A percentile compares a stretch with the other conserved stretches of the same genome.
Evolutionary conservation across 2,113 vertebrate genomes (phyloP).

Genomic region (Chelonoidis abingdonii): DNA sequence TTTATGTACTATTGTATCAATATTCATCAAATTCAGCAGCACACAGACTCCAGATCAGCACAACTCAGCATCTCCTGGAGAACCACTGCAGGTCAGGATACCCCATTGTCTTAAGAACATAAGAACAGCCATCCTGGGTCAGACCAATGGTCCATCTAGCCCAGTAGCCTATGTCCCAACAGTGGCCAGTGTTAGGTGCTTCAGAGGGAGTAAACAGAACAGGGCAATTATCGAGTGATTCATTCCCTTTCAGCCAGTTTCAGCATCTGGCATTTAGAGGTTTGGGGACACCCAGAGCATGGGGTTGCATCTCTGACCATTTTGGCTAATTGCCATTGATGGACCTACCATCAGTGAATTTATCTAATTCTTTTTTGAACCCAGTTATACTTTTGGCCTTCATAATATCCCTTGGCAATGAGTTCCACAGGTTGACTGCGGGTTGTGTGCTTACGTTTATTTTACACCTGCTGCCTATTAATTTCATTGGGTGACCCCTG

Average conservation of each 20-base stretch:
- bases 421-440: no score
- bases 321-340: no score
- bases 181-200: neutral
- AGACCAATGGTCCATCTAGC: neutral
- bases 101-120: neutral
- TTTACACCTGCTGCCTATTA: no score
- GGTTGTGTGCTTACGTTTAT: no score
- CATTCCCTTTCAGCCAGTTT: no score
- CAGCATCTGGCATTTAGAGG: neutral
- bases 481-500: no score
- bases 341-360: no score
- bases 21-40: constrained; percentile 13
- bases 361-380: no score
- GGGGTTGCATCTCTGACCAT: no score
- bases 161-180: neutral
- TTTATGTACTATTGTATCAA: constrained; percentile 27
- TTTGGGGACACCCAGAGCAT: no score
- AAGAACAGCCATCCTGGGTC: neutral
- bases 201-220: neutral
- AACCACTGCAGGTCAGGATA: neutral
- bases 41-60: accelerated
- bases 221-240: neutral
- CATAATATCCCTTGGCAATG: no score
- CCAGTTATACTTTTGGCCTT: no score
- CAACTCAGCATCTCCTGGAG: neutral